Conservation (phyloP, 2,797 vertebrate species). For the Squalus acanthias region DNA sequence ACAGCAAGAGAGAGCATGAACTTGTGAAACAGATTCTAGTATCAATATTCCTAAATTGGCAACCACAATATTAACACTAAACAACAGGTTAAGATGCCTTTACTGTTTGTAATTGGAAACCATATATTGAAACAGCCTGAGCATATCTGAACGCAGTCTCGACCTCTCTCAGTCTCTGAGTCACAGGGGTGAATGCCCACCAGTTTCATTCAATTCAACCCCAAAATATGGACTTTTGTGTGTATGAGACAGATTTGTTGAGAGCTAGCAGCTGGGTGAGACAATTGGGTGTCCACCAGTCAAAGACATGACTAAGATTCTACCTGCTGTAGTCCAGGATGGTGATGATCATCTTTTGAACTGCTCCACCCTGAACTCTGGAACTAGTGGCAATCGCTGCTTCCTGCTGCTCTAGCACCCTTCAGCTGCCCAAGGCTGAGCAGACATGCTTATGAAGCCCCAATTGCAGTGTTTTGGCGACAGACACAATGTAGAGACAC, state of each 20-base stretch:
- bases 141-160: neutral
- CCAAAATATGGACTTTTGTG: neutral
- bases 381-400: too few species aligned
- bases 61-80: conserved; percentile 21
- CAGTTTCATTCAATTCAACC: neutral
- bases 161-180: neutral
- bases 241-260: neutral
- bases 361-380: neutral
- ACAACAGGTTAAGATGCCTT: neutral
- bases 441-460: neutral
- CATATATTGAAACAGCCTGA: neutral
- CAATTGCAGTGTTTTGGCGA: neutral
- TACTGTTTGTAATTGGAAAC: neutral
- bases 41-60: conserved; percentile 17
- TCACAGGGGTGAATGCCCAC: neutral
- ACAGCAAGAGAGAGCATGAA: neutral
- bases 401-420: neutral
- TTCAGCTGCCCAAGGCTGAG: neutral
- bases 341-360: neutral
- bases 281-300: neutral
- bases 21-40: conserved; percentile 4
- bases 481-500: neutral
- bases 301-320: neutral
- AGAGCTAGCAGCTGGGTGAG: neutral
- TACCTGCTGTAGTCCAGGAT: neutral